Base-by-base conservation (phyloP, 2,888 invertebrate genomes). In the Leptinotarsa haldemani region DNA sequence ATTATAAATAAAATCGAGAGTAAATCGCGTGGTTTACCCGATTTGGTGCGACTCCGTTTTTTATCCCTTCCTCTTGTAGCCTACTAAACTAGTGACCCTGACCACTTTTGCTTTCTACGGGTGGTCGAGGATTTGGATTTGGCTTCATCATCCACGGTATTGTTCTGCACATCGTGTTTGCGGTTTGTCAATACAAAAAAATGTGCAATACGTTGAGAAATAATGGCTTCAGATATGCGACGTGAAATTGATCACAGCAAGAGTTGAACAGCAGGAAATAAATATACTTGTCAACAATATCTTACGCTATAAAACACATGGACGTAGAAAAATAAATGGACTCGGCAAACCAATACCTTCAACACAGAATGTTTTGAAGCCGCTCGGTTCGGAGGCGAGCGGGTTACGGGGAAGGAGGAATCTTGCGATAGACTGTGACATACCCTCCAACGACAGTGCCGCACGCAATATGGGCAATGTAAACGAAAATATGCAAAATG, bases 41-140 rank as follows among this genome's bases (percentile, higher is more conserved):
- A 80, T 80, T 80, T 79, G 81, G 80, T 73, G 65, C 61, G 73
- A 72, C 68, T 74, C 71, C 68, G 20, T 69, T 72, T 70, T 65
- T 72, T 71, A 61, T 73, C 71, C 72, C 72, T 74, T 66, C 72
- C 69, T 70, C 65, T 25, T n/a, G 4, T 74, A 70, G 89, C 91
- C 91, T 85, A 91, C 88, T 92, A 89, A 91, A 92, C 91, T 84
- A 90, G 88, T 90, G 91, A 88, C 89, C 89, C 88, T 89, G 88
- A 88, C 88, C 85, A 88, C 88, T 88, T 84, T 83, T 83, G 79
- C 82, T 83, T 83, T 84, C 83, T 81, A 87, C 84, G 67, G 69
- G 61, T 61, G 61, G 61, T 25, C n/a, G 61, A 30, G n/a, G 61
- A 40, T 22, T 40, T 40, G 20, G 56, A 56, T 56, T 61, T 30